Base-by-base conservation (phyloP, 35 echinoderm and acorn worm genomes). In the Heliocidaris tuberculata region DNA sequence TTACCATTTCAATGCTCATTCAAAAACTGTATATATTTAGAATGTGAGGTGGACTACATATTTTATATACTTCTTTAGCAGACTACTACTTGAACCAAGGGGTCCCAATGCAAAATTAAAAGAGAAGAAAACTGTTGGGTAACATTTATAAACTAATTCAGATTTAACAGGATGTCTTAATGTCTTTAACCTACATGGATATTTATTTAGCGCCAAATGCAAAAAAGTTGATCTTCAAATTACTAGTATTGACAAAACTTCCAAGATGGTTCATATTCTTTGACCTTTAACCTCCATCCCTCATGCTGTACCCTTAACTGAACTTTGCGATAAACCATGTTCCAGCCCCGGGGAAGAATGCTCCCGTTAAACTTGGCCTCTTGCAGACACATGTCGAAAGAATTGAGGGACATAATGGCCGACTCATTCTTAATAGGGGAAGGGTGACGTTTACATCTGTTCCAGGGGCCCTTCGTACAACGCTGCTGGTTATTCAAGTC, bases 321-420 rank as follows among this genome's bases (percentile, higher is more conserved):
- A 78, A 78, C 65, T 78, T 78, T n/a, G 19, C 6, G 21, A 29
- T 24, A 78, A 27, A 78, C 65, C 65, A 78, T 78, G 65, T 78
- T 78, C 65, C 7, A 78, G 65, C 65, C 65, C 27, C 21, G 19
- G 65, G 35, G 3, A 78, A 78, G 65, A 78, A 78, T 78, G 65
- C 65, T 78, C 65, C 27, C 19, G 65, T 78, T 27, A 78, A n/a
- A 78, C 24, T 78, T 78, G 65, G 65, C 65, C 65, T 78, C 65
- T 71, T 78, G 17, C 87, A 89, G 87, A 89, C 87, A 89, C 87
- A 89, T 89, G 87, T 89, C 31, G 12, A 89, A 89, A 48, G 87
- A 47, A 89, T 89, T 89, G 87, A 89, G 87, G 6, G 87, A 89
- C 87, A 89, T 89, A 89, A 89, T 89, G 87, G 87, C 29, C 47